Percentiles rank a stretch among this genome's conserved stretches.
These are phyloP conservation scores for Takifugu flavidus DNA, from an alignment of 2,113 vertebrate genomes.

Conservation along the genomic window DNA sequence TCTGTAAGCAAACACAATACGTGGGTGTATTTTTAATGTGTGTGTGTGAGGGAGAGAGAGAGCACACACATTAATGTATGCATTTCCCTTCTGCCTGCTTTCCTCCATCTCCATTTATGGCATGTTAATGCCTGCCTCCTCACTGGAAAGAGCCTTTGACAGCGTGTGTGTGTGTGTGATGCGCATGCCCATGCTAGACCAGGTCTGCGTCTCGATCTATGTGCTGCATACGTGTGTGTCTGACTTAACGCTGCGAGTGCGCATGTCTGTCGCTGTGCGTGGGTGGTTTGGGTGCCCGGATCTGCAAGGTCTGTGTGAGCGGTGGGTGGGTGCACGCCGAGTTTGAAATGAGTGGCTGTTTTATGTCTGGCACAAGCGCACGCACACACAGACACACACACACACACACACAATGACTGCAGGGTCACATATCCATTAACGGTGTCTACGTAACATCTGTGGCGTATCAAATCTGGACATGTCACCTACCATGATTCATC, in stretches of 20 bases:
- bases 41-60: slow-evolving; percentile 2
- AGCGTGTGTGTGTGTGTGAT: slow-evolving; percentile 38
- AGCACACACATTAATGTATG: slow-evolving; percentile 59
- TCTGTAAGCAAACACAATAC: slow-evolving; percentile 18
- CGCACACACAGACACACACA: slow-evolving; percentile 12
- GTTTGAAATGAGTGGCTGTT: slow-evolving; percentile 65
- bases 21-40: slow-evolving; percentile 44
- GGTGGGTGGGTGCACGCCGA: slow-evolving; percentile 39
- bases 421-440: slow-evolving; percentile 30
- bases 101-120: slow-evolving; percentile 68
- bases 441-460: neutral
- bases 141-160: slow-evolving; percentile 54
- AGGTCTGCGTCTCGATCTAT: slow-evolving; percentile 59
- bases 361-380: slow-evolving; percentile 61
- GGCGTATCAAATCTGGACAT: too few relatives aligned
- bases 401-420: slow-evolving; percentile 28
- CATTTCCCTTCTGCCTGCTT: slow-evolving; percentile 27
- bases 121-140: slow-evolving; percentile 66
- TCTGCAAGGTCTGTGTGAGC: slow-evolving; percentile 50
- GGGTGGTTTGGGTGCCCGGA: slow-evolving; percentile 63
- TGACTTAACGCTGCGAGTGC: slow-evolving; percentile 51
- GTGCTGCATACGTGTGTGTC: slow-evolving; percentile 64
- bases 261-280: slow-evolving; percentile 65
- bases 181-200: slow-evolving; percentile 49
- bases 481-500: too few relatives aligned